Conservation (phyloP, 2,888 invertebrate species). For the Himalopsyche tibetana region DNA sequence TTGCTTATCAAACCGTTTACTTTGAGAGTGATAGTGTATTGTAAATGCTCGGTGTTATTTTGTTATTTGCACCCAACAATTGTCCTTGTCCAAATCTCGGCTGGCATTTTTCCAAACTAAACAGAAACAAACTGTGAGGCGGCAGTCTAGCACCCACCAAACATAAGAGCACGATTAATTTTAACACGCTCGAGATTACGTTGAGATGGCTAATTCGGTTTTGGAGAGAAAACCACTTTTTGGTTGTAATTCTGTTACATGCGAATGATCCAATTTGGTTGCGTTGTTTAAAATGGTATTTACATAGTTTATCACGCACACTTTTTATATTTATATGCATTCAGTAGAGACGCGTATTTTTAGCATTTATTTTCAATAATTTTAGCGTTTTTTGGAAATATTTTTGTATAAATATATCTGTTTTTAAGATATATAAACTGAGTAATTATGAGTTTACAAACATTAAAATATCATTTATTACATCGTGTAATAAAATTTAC, state of each 20-base stretch:
- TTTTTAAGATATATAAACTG: no score
- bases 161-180: conserved; percentile 19
- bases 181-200: not conserved
- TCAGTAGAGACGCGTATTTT: no score
- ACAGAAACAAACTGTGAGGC: conserved; percentile 36
- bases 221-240: conserved; percentile 5
- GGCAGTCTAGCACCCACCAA: conserved; percentile 1
- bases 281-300: no score
- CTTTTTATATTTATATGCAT: no score
- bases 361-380: no score
- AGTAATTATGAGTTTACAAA: no score
- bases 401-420: no score
- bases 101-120: conserved; percentile 33
- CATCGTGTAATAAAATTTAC: no score
- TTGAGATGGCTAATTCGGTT: not conserved
- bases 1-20: not conserved
- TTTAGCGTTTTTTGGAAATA: no score
- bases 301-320: no score
- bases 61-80: conserved; percentile 36
- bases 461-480: no score
- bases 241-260: not conserved
- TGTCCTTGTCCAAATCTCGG: conserved; percentile 34
- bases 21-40: not conserved
- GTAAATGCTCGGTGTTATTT: not conserved
- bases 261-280: no score